Evolutionary conservation across 2,113 vertebrate genomes (phyloP).

Genomic region (Panthera uncia): DNA sequence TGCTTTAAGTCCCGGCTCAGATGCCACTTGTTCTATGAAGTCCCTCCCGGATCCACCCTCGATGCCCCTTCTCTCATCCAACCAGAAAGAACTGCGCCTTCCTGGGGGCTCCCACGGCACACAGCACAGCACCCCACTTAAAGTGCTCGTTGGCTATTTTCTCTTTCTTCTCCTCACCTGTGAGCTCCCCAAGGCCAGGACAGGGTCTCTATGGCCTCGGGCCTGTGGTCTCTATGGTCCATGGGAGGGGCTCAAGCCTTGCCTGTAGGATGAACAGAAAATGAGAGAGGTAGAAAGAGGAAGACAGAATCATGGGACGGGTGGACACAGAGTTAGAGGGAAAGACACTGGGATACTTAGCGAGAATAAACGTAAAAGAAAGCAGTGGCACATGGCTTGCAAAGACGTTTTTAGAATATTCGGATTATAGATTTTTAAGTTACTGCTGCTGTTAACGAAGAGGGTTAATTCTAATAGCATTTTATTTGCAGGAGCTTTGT

Average conservation of each 20-base stretch:
- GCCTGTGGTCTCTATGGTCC: no score
- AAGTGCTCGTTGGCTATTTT: background rate
- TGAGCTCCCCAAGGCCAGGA: background rate
- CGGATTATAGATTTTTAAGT: background rate
- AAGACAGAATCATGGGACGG: background rate
- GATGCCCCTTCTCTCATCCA: background rate
- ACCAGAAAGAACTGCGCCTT: background rate
- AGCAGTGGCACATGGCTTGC: background rate
- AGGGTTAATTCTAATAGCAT: background rate
- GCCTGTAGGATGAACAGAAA: background rate
- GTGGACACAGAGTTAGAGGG: background rate
- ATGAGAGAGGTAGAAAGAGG: background rate
- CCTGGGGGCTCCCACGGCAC: background rate
- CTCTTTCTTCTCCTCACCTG: background rate
- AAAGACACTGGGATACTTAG: background rate
- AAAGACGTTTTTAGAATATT: background rate
- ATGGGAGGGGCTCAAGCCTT: background rate
- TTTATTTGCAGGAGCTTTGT: background rate
- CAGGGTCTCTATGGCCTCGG: background rate
- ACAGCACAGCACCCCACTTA: accelerated
- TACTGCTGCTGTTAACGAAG: background rate
- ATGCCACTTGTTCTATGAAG: background rate
- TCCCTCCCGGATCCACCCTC: background rate
- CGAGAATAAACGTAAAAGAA: background rate
- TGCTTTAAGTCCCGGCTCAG: background rate